Evolutionary conservation across 2,113 vertebrate species (phyloP), one percentile per base, ranked within the genome.

Genomic region (Thryonomys swinderianus): DNA sequence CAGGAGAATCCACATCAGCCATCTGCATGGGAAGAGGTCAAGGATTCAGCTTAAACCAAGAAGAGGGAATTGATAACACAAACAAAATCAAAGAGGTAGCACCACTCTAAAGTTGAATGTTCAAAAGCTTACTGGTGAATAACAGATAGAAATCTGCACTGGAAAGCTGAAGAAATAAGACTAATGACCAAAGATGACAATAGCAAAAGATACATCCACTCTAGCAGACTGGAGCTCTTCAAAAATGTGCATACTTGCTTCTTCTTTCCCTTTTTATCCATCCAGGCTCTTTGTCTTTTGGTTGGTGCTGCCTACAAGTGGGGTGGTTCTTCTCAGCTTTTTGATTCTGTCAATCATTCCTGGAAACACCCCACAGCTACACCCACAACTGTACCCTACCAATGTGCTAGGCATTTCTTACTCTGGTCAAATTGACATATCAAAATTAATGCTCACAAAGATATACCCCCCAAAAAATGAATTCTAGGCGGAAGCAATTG

Each of bases 401-500:
- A 42, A 23, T 73, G 11, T 73, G 23, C 40, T 27, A 14, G 69
- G 69, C 40, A 42, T 20, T 73, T 73, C 40, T 42, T 73, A 12
- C 40, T 73, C 37, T 5, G 42, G 69, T 73, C 37, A 42, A 42
- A 40, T 42, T 73, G 11, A 73, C 40, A 73, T 6, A 73, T 73
- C 69, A 73, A 23, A 69, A 69, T 37, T 69, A 37, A 37, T 69
- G 34, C 16, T 73, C 40, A 73, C 40, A 73, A 73, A 27, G 42
- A 76, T 90, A 88, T 42, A 79, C 17, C 1, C 18, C 61, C 73
- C 42, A n/a, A 90, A 88, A 88, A 85, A 96, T 85, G 9, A 78
- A 90, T 93, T 53, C 51, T 40, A 71, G 51, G 13, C 93, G 40
- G 79, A 93, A 84, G 8, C 7, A 85, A 45, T 64, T 67, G 57